Evolutionary conservation across 2,888 invertebrate species (phyloP).

Genomic region (Callyntrura sp.): DNA sequence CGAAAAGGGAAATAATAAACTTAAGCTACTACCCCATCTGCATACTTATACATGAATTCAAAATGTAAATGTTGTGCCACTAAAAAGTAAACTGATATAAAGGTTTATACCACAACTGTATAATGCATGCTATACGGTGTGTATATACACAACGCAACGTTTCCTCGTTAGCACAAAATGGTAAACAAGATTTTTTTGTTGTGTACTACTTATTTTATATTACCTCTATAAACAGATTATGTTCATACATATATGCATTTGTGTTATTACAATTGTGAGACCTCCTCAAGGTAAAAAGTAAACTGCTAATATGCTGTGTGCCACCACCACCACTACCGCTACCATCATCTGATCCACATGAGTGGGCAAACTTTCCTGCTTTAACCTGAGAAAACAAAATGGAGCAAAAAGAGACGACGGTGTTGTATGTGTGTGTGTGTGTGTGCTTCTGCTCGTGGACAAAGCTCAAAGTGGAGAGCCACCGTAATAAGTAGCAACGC

Average conservation of each 20-base stretch:
- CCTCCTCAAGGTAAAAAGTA: not conserved
- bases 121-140: too few species aligned
- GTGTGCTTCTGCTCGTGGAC: not conserved
- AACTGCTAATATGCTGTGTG: not conserved
- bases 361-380: not conserved
- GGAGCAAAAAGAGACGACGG: not conserved
- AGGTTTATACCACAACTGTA: not conserved
- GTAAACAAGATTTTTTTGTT: not conserved
- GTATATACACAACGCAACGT: too few species aligned
- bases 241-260: conserved; percentile 24
- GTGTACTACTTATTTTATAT: not conserved
- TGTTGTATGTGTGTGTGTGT: not conserved
- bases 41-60: conserved; percentile 20
- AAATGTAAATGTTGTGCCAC: not conserved
- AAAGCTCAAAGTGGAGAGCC: not conserved
- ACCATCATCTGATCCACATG: conserved; percentile 7
- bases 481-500: not conserved
- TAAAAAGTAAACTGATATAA: too few species aligned
- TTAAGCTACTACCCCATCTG: conserved; percentile 36
- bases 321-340: not conserved
- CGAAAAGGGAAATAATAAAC: conserved; percentile 34
- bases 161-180: not conserved
- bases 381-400: conserved; percentile 22
- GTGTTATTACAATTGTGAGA: not conserved
- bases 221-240: conserved; percentile 3